A percentile compares a stretch with the other conserved stretches of the same genome.
Conservation (phyloP, 2,888 invertebrate species). For the Tetramorium bicarinatum region DNA sequence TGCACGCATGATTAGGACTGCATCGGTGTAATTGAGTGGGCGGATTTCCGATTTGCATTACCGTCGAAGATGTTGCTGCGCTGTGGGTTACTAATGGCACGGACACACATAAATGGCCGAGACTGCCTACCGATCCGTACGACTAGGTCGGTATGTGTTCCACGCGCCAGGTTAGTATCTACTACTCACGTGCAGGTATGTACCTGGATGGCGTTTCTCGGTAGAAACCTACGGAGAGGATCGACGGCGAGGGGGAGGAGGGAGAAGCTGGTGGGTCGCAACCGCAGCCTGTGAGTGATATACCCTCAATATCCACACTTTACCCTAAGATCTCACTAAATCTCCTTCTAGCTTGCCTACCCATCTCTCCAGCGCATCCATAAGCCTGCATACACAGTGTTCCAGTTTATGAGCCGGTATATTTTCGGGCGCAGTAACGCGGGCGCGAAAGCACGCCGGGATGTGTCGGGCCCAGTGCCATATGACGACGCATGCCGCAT, state of each 20-base stretch:
- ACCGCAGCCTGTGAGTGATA: slow-evolving; percentile 84
- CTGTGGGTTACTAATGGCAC: slow-evolving; percentile 77
- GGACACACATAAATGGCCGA: slow-evolving; percentile 72
- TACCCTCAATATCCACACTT: slow-evolving; percentile 85
- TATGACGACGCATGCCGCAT: slow-evolving; percentile 8
- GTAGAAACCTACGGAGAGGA: slow-evolving; percentile 56
- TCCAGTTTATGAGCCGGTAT: slow-evolving; percentile 80
- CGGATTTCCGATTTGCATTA: slow-evolving; percentile 83
- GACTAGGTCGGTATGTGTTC: slow-evolving; percentile 47
- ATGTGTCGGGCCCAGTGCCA: neutral
- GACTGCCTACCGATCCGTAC: slow-evolving; percentile 69
- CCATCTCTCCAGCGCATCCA: slow-evolving; percentile 66
- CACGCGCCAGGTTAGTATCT: slow-evolving; percentile 37
- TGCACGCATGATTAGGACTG: slow-evolving; percentile 76
- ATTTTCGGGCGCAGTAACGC: slow-evolving; percentile 67
- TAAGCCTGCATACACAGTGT: slow-evolving; percentile 74
- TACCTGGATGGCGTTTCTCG: slow-evolving; percentile 72
- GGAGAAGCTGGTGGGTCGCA: slow-evolving; percentile 65
- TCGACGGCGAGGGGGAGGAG: slow-evolving; percentile 23
- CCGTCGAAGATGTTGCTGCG: slow-evolving; percentile 77
- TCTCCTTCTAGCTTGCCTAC: slow-evolving; percentile 78
- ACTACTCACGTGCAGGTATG: slow-evolving; percentile 66
- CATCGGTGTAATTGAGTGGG: slow-evolving; percentile 80
- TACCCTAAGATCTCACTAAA: slow-evolving; percentile 83
- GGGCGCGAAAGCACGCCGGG: slow-evolving; percentile 13